Evolutionary conservation across 2,888 invertebrate genomes (phyloP).

Genomic region (Leptinotarsa juncta): DNA sequence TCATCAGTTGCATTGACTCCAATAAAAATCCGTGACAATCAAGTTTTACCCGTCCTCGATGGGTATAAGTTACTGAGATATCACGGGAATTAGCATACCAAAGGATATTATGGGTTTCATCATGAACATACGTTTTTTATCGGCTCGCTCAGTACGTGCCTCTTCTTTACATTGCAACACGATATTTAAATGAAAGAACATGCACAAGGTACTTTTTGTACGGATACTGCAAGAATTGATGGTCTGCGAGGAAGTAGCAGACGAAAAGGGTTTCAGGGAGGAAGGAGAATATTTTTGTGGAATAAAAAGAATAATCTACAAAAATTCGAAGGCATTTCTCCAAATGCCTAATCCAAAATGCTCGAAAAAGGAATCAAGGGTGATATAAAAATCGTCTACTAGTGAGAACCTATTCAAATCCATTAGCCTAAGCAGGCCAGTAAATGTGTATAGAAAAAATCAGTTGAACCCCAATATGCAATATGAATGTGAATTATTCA

Average conservation of each 20-base stretch:
- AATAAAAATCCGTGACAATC: not conserved
- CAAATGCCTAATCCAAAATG: no score
- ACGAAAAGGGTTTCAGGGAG: not conserved
- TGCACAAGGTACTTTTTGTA: slow-evolving; percentile 11
- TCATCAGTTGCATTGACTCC: not conserved
- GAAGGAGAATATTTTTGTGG: no score
- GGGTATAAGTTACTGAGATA: slow-evolving; percentile 8
- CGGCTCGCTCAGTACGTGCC: slow-evolving; percentile 11
- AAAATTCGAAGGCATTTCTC: no score
- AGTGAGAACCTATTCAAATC: no score
- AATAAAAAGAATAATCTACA: no score
- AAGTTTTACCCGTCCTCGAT: not conserved
- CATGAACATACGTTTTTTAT: slow-evolving; percentile 15
- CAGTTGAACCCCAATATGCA: no score
- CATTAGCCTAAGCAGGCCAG: no score
- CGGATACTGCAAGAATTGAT: not conserved
- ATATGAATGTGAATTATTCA: no score
- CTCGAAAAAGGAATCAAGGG: no score
- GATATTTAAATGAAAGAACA: slow-evolving; percentile 15
- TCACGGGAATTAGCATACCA: slow-evolving; percentile 17
- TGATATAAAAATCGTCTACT: no score
- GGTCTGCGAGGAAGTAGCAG: not conserved
- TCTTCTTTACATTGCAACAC: slow-evolving; percentile 9
- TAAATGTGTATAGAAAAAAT: no score
- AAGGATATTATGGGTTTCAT: slow-evolving; percentile 17